Percentiles rank a stretch among this genome's conserved stretches.
These are phyloP conservation scores for Mesoligia furuncula DNA, from an alignment of 2,888 invertebrate genomes.

Conservation along the genomic window DNA sequence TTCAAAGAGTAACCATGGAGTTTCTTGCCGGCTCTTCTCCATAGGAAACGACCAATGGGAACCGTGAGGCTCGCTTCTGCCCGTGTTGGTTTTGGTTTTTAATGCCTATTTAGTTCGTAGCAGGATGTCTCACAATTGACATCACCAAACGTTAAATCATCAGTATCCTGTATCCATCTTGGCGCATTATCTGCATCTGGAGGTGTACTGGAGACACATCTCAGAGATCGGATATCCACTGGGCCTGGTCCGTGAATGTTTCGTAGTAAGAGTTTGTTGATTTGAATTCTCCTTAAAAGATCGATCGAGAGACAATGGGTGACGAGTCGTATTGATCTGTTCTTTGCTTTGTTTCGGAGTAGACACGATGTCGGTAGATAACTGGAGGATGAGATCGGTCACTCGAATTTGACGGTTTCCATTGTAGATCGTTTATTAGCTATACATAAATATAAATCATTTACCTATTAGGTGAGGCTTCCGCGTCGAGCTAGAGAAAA, in stretches of 20 bases:
- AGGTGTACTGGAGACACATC: neutral
- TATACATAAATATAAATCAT: neutral
- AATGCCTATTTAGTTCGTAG: neutral
- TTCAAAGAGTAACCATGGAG: neutral
- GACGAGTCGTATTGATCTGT: neutral
- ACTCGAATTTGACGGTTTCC: neutral
- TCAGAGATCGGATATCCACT: neutral
- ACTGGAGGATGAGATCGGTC: constrained; percentile 1
- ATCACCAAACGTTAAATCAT: constrained; percentile 14
- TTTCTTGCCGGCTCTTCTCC: neutral
- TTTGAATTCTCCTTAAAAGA: constrained; percentile 11
- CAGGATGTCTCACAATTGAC: constrained; percentile 17
- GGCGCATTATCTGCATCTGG: neutral
- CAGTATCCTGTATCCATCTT: constrained; percentile 1
- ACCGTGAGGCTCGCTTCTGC: neutral
- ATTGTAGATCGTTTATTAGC: neutral
- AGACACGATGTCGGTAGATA: neutral
- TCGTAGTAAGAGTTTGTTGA: constrained; percentile 3
- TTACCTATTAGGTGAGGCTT: neutral
- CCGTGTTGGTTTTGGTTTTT: neutral
- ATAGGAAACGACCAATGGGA: too few species aligned
- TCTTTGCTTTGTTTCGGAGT: neutral
- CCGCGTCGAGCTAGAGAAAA: neutral
- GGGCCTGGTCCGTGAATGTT: neutral
- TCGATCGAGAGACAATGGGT: constrained; percentile 28